phyloP scores from a whole-genome alignment of 2,113 vertebrate genomes.

The Chelonoidis abingdonii region DNA sequence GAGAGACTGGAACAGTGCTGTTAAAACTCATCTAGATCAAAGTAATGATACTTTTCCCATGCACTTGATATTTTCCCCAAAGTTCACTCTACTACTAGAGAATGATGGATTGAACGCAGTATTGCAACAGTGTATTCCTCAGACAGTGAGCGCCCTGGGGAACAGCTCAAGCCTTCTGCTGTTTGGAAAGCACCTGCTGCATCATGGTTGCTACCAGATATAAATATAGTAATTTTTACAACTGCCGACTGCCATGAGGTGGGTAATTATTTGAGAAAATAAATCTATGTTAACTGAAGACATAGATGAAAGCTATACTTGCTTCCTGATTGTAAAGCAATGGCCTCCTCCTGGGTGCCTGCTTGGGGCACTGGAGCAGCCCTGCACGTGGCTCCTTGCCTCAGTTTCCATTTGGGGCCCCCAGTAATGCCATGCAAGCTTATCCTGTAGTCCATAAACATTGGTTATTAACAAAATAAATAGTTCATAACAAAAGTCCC shows the following conservation, averaged over 20 bases:
- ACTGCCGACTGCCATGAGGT: not conserved
- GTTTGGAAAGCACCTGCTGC: not conserved
- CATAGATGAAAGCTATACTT: accelerated
- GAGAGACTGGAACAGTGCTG: not conserved
- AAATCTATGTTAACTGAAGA: not conserved
- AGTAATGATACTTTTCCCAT: not conserved
- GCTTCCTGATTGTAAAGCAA: not conserved
- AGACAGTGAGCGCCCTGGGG: accelerated
- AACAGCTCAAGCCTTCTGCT: not conserved
- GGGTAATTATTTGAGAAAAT: not conserved
- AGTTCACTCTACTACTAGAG: not conserved
- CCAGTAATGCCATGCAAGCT: not conserved
- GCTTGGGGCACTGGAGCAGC: not conserved
- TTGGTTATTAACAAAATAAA: not conserved
- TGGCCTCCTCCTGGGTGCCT: not conserved
- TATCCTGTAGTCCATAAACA: not conserved
- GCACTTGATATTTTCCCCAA: not conserved
- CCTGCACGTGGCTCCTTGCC: not conserved
- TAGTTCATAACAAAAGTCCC: not conserved
- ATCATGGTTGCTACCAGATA: too few species aligned
- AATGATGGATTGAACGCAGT: accelerated
- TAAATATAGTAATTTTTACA: not conserved
- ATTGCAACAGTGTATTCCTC: not conserved
- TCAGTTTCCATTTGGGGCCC: not conserved
- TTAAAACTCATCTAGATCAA: conserved; percentile 6